phyloP scores from a whole-genome alignment of 2,797 vertebrate species.

The Okamejei kenojei region DNA sequence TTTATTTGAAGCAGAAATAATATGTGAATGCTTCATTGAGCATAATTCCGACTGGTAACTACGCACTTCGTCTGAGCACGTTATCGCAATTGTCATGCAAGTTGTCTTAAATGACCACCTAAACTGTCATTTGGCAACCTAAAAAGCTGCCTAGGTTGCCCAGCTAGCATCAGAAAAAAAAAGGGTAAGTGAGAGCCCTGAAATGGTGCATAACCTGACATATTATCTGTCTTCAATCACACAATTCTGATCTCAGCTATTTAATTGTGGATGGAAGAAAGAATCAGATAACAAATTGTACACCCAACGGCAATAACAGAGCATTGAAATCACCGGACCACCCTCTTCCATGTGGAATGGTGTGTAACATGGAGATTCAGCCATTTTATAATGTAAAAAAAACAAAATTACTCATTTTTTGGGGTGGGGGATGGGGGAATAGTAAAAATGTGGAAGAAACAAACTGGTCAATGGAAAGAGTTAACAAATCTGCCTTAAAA shows the following conservation, averaged over 20 bases:
- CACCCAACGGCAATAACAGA: neutral
- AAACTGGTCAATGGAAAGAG: neutral
- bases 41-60: too few relatives aligned
- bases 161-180: too few relatives aligned
- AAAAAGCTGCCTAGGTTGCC: too few relatives aligned
- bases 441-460: neutral
- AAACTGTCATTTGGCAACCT: too few relatives aligned
- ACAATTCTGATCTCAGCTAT: neutral
- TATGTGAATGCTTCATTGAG: too few relatives aligned
- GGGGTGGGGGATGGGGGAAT: neutral
- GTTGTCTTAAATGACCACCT: too few relatives aligned
- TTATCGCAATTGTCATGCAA: too few relatives aligned
- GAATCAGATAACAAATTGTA: neutral
- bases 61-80: too few relatives aligned
- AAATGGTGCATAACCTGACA: neutral
- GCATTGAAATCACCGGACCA: neutral
- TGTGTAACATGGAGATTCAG: neutral
- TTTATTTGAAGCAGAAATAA: too few relatives aligned
- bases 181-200: too few relatives aligned
- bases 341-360: neutral
- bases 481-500: neutral
- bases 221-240: neutral
- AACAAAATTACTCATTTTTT: neutral
- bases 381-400: neutral
- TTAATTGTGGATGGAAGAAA: neutral